phyloP scores from a whole-genome alignment of 2,113 vertebrate genomes.

The Chionodraco myersi region DNA sequence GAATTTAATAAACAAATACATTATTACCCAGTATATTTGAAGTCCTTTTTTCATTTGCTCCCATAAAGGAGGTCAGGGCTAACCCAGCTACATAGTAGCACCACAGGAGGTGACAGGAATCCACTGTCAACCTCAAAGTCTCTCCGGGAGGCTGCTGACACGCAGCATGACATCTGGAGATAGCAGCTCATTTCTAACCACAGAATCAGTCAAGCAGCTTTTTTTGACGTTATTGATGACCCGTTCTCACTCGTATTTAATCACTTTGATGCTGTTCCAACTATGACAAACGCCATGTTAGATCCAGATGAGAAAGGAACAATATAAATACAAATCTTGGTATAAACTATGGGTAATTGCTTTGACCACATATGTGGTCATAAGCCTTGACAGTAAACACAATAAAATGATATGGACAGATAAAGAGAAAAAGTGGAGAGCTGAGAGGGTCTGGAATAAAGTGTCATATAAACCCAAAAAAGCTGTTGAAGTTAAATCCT shows the following conservation, averaged over 20 bases:
- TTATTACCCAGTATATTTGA: conserved; percentile 36
- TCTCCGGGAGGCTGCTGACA: background rate
- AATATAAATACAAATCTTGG: background rate
- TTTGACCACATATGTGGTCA: conserved; percentile 1
- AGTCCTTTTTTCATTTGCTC: conserved; percentile 11
- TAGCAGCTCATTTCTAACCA: background rate
- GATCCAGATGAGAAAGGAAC: background rate
- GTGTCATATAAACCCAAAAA: conserved; percentile 44
- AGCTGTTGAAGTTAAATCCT: conserved; percentile 34
- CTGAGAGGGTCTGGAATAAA: conserved; percentile 14
- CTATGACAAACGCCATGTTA: background rate
- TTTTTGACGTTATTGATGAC: background rate
- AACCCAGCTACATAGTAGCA: background rate
- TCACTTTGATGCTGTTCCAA: background rate
- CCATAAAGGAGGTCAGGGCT: conserved; percentile 40
- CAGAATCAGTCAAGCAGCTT: background rate
- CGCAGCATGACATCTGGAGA: background rate
- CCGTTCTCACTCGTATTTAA: background rate
- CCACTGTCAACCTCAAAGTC: background rate
- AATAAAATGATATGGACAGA: background rate
- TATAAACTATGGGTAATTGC: background rate
- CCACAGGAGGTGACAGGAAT: conserved; percentile 4
- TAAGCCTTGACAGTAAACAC: background rate
- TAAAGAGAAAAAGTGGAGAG: conserved; percentile 18
- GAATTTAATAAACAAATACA: conserved; percentile 48